These are phyloP conservation scores for Atherinomorus stipes DNA, from an alignment of 2,113 vertebrate genomes.

Conservation along the genomic window DNA sequence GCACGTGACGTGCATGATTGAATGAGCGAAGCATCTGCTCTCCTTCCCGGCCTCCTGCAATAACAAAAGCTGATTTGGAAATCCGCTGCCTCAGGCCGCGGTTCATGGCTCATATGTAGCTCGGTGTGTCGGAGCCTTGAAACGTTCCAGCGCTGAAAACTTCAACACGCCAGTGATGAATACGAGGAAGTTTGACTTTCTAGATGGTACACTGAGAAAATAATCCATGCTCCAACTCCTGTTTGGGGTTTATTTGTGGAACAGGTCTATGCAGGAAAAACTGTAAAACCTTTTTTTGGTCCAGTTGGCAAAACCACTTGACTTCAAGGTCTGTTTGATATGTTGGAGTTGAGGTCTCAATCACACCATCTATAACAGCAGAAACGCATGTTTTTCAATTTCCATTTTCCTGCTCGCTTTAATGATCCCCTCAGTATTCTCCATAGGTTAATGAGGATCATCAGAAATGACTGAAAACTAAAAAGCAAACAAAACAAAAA, in stretches of 20 bases:
- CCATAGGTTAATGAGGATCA: not conserved
- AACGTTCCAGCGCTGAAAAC: constrained; percentile 18
- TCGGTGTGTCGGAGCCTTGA: constrained; percentile 13
- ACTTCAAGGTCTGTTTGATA: constrained; percentile 9
- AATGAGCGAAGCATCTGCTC: constrained; percentile 73
- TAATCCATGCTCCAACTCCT: not conserved
- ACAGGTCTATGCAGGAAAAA: constrained; percentile 2
- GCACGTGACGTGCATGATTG: constrained; percentile 66
- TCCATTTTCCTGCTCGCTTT: not conserved
- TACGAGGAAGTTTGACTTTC: constrained; percentile 15
- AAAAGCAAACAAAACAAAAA: not conserved
- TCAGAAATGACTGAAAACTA: not conserved
- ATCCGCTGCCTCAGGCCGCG: constrained; percentile 35
- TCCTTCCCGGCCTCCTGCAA: constrained; percentile 61
- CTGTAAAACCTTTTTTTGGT: constrained; percentile 16
- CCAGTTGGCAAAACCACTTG: constrained; percentile 11
- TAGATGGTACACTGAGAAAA: not conserved
- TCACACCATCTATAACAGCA: not conserved
- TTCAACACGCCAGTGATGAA: constrained; percentile 34
- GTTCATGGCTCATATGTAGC: constrained; percentile 49
- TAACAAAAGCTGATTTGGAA: constrained; percentile 73
- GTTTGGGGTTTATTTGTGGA: constrained; percentile 3
- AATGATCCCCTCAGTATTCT: not conserved
- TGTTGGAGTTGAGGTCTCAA: not conserved
- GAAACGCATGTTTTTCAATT: not conserved